These are phyloP conservation scores for Atta colombica DNA, from an alignment of 1,140 invertebrate species.

Conservation along the genomic window DNA sequence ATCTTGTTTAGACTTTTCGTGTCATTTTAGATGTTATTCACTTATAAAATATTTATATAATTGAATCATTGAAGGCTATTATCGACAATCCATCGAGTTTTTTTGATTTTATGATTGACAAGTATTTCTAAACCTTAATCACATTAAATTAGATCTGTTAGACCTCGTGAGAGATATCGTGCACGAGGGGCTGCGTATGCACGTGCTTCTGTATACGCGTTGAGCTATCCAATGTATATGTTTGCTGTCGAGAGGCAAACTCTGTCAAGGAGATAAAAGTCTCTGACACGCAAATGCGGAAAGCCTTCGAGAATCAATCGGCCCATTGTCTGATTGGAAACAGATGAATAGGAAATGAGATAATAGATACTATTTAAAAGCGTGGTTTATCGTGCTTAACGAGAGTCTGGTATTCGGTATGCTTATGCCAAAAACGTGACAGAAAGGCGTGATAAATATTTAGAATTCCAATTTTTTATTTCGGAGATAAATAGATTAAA, in stretches of 20 bases:
- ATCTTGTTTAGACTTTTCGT: not conserved
- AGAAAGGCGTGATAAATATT: not conserved
- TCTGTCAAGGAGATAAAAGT: slow-evolving; percentile 55
- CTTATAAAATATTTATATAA: not conserved
- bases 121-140: not conserved
- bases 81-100: not conserved
- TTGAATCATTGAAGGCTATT: not conserved
- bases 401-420: not conserved
- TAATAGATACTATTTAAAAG: slow-evolving; percentile 31
- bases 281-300: slow-evolving; percentile 64
- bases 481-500: not conserved
- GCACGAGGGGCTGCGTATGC: not conserved
- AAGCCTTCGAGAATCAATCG: slow-evolving; percentile 60
- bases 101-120: slow-evolving; percentile 18
- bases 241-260: slow-evolving; percentile 6
- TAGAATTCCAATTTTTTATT: not conserved
- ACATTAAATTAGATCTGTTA: slow-evolving; percentile 11
- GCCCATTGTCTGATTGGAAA: slow-evolving; percentile 65
- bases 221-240: slow-evolving; percentile 39
- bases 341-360: slow-evolving; percentile 45
- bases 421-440: not conserved
- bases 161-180: not conserved
- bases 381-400: slow-evolving; percentile 17
- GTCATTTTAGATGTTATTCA: not conserved
- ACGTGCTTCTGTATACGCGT: slow-evolving; percentile 13